Percentiles rank a stretch among this genome's conserved stretches.
Evolutionary conservation across 2,113 vertebrate genomes (phyloP).

Genomic region (Prunella himalayana): DNA sequence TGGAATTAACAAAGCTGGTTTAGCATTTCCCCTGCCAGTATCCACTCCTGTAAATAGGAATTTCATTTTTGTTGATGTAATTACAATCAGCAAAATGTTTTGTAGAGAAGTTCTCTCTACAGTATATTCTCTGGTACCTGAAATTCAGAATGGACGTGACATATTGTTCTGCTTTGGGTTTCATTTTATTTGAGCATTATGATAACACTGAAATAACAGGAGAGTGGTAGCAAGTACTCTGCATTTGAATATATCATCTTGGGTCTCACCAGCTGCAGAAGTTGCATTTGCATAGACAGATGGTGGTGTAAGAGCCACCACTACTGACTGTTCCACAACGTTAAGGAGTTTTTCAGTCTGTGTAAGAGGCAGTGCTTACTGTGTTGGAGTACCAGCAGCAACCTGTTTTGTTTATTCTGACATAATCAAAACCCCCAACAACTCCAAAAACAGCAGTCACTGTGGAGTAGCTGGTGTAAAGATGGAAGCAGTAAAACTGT

Average conservation of each 20-base stretch:
- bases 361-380: not conserved
- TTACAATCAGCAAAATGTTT: not conserved
- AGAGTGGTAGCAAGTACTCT: not conserved
- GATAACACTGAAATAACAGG: not conserved
- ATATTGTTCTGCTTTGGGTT: not conserved
- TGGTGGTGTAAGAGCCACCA: not conserved
- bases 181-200: not conserved
- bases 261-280: not conserved
- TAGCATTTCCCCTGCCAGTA: constrained; percentile 6
- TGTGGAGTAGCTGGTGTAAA: not conserved
- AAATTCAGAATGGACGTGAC: not conserved
- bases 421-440: not conserved
- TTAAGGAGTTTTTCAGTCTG: not conserved
- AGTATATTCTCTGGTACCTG: not conserved
- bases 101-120: not conserved
- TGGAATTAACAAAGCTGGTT: constrained; percentile 18
- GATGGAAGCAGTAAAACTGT: not conserved
- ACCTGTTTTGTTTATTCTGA: not conserved
- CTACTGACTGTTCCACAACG: not conserved
- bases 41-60: not conserved
- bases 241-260: not conserved
- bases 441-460: not conserved
- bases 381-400: not conserved
- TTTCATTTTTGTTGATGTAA: not conserved
- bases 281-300: not conserved